Percentiles rank a stretch among this genome's conserved stretches.
Evolutionary conservation across 2,888 invertebrate species (phyloP).

Genomic region (Chymomyza fuscimana): DNA sequence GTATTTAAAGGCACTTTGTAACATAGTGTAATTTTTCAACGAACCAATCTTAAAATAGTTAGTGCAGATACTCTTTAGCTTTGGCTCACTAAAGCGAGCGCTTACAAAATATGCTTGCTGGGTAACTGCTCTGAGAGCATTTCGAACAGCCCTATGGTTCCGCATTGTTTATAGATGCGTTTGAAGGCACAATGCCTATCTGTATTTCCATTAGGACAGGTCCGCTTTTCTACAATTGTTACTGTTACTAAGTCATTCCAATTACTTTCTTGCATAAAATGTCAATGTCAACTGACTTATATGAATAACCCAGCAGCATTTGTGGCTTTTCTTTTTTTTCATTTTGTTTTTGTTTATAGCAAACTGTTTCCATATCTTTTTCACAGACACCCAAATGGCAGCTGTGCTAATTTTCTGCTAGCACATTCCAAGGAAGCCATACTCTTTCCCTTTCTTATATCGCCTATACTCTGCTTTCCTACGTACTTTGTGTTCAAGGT

Average conservation of each 20-base stretch:
- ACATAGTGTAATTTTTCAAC: too few species aligned
- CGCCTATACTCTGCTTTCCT: constrained; percentile 90
- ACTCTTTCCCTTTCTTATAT: constrained; percentile 86
- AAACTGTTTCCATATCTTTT: constrained; percentile 66
- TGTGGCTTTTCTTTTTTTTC: constrained; percentile 47
- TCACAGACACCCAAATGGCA: constrained; percentile 88
- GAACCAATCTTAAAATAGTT: too few species aligned
- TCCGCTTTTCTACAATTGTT: not conserved
- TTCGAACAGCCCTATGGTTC: not conserved
- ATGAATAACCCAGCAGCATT: constrained; percentile 50
- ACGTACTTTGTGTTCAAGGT: constrained; percentile 88
- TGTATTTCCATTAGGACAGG: not conserved
- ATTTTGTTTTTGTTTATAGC: constrained; percentile 43
- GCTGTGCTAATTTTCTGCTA: constrained; percentile 87
- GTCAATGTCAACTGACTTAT: constrained; percentile 33
- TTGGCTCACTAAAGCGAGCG: not conserved
- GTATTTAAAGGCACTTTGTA: too few species aligned
- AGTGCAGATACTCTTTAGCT: too few species aligned
- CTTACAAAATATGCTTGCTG: constrained; percentile 3
- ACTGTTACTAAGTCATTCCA: not conserved
- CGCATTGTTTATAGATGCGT: not conserved
- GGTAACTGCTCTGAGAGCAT: not conserved
- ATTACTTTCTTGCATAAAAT: constrained; percentile 1
- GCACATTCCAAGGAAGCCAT: constrained; percentile 89
- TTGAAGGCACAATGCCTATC: not conserved